A percentile compares a stretch with the other conserved stretches of the same genome.
Conservation (phyloP, 1,140 invertebrate genomes). For the Nomia melanderi region DNA sequence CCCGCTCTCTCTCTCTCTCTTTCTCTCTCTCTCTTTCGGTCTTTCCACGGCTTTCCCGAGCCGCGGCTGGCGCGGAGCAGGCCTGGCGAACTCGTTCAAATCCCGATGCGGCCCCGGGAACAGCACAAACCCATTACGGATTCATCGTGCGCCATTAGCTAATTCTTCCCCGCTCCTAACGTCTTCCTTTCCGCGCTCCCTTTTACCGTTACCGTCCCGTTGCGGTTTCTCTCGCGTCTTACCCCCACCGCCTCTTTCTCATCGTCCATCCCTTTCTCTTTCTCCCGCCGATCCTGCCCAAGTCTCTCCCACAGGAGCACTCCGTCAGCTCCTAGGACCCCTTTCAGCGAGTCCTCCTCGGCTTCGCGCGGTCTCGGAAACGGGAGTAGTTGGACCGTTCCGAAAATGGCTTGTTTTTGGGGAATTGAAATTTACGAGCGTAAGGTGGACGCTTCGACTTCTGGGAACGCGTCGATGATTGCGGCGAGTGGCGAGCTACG, state of each 20-base stretch:
- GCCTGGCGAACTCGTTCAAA: slow-evolving; percentile 69
- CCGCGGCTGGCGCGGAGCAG: slow-evolving; percentile 51
- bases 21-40: slow-evolving; percentile 27
- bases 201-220: slow-evolving; percentile 56
- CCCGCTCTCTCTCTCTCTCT: slow-evolving; percentile 17
- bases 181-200: slow-evolving; percentile 73
- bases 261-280: too few species aligned
- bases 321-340: slow-evolving; percentile 49
- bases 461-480: background rate
- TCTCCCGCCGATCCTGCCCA: slow-evolving; percentile 32
- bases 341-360: slow-evolving; percentile 51
- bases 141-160: slow-evolving; percentile 81
- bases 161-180: slow-evolving; percentile 77
- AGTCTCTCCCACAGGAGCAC: slow-evolving; percentile 49
- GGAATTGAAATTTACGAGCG: slow-evolving; percentile 7
- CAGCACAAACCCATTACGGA: slow-evolving; percentile 81
- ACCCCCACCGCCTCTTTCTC: background rate
- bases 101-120: slow-evolving; percentile 77
- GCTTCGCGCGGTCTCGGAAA: slow-evolving; percentile 26
- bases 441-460: background rate
- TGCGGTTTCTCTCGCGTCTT: slow-evolving; percentile 38
- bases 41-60: slow-evolving; percentile 39
- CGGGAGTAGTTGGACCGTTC: slow-evolving; percentile 2
- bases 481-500: background rate
- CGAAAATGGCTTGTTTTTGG: background rate